A percentile compares a stretch with the other conserved stretches of the same genome.
Evolutionary conservation across 1,140 invertebrate species (phyloP).

Genomic region (Nephila pilipes): DNA sequence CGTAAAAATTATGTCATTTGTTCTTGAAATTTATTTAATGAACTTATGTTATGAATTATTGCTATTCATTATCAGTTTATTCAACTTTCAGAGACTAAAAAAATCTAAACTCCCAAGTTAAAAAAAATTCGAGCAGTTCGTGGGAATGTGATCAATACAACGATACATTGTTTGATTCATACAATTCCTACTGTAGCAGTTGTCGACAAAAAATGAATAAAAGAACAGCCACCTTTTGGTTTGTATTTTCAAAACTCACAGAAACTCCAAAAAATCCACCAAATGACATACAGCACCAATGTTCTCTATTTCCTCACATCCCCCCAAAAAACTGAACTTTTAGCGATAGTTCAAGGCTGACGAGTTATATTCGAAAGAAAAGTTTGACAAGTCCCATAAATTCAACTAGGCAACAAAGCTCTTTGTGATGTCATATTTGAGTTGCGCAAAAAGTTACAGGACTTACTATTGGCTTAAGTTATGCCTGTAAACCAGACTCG

Average conservation of each 20-base stretch:
- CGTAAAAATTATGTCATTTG: too few species aligned
- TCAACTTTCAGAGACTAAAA: background rate
- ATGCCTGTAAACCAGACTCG: background rate
- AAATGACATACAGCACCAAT: background rate
- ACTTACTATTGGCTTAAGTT: background rate
- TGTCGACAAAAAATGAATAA: background rate
- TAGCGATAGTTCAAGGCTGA: background rate
- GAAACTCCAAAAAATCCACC: background rate
- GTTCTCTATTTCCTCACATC: background rate
- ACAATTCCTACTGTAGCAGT: background rate
- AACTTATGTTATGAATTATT: too few species aligned
- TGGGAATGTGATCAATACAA: background rate
- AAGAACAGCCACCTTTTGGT: background rate
- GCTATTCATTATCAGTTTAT: background rate
- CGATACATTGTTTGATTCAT: background rate
- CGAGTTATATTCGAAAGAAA: background rate
- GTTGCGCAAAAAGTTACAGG: background rate
- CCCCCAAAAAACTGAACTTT: background rate
- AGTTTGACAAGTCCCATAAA: slow-evolving; percentile 4
- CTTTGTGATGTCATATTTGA: slow-evolving; percentile 12
- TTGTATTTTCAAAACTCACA: background rate
- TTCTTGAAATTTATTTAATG: too few species aligned
- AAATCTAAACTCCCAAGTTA: background rate
- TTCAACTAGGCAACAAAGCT: background rate
- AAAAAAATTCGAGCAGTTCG: background rate